A percentile compares a stretch with the other conserved stretches of the same genome.
phyloP scores from a whole-genome alignment of 2,888 invertebrate genomes.

The Zygaena filipendulae region DNA sequence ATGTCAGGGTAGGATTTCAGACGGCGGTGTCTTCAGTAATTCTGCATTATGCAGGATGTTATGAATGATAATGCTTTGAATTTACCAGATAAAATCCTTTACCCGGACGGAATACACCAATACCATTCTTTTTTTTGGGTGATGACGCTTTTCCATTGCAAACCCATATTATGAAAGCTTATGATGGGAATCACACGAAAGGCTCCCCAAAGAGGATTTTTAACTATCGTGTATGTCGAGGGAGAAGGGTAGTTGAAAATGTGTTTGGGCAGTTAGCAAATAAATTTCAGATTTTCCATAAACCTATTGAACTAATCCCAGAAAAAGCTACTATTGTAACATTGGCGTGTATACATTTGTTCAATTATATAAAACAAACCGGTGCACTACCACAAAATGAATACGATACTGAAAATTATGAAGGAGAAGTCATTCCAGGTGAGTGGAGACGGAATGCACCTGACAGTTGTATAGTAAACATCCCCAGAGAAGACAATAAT shows the following conservation, averaged over 20 bases:
- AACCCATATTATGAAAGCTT: slow-evolving; percentile 17
- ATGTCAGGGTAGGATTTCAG: slow-evolving; percentile 16
- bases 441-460: slow-evolving; percentile 5
- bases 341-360: slow-evolving; percentile 11
- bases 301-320: slow-evolving; percentile 8
- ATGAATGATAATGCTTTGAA: slow-evolving; percentile 16
- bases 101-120: slow-evolving; percentile 14
- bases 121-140: slow-evolving; percentile 15
- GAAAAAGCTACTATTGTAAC: slow-evolving; percentile 10
- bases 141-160: slow-evolving; percentile 16
- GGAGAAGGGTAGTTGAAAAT: slow-evolving; percentile 20
- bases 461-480: slow-evolving; percentile 8
- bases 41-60: slow-evolving; percentile 15
- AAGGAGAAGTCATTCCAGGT: slow-evolving; percentile 11
- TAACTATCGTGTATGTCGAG: slow-evolving; percentile 18
- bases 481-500: slow-evolving; percentile 10
- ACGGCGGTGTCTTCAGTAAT: slow-evolving; percentile 21
- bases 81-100: slow-evolving; percentile 17
- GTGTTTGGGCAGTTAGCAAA: slow-evolving; percentile 19
- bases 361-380: slow-evolving; percentile 7
- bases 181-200: too few species aligned
- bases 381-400: slow-evolving; percentile 14
- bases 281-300: slow-evolving; percentile 13
- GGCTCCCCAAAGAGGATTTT: slow-evolving; percentile 16
- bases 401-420: slow-evolving; percentile 18